Evolutionary conservation across 1,140 invertebrate species (phyloP).

Genomic region (Magallana gigas): DNA sequence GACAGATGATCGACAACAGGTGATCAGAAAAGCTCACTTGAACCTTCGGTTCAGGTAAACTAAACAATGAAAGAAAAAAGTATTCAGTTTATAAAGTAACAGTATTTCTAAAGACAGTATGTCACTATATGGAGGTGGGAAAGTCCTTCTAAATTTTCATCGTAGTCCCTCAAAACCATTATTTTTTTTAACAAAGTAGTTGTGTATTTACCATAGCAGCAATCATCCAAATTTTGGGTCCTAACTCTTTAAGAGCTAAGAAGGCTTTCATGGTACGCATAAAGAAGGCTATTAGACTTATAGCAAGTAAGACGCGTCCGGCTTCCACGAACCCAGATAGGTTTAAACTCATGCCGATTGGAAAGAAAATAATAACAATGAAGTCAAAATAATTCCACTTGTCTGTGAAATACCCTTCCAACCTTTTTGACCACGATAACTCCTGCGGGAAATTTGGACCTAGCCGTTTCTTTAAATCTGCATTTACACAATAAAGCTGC

Average conservation of each 20-base stretch:
- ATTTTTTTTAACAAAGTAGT: neutral
- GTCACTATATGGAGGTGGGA: no score
- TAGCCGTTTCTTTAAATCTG: neutral
- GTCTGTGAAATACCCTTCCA: slow-evolving; percentile 55
- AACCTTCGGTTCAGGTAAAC: no score
- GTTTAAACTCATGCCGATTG: neutral
- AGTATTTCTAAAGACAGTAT: no score
- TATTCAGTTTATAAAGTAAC: no score
- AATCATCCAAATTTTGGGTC: slow-evolving; percentile 38
- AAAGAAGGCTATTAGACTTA: slow-evolving; percentile 18
- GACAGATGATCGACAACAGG: no score
- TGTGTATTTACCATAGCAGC: neutral
- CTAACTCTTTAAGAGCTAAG: slow-evolving; percentile 13
- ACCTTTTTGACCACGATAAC: neutral
- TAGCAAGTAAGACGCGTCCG: neutral
- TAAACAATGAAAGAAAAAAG: no score
- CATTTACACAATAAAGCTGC: neutral
- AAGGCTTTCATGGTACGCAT: slow-evolving; percentile 27
- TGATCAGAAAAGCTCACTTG: no score
- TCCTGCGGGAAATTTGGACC: neutral
- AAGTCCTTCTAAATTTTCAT: no score
- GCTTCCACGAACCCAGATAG: neutral
- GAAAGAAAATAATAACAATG: neutral
- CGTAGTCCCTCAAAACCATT: neutral
- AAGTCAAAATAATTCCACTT: slow-evolving; percentile 29